Base-by-base conservation (phyloP, 92 coral and sea anemone genomes). In the Virgularia gustaviana region DNA sequence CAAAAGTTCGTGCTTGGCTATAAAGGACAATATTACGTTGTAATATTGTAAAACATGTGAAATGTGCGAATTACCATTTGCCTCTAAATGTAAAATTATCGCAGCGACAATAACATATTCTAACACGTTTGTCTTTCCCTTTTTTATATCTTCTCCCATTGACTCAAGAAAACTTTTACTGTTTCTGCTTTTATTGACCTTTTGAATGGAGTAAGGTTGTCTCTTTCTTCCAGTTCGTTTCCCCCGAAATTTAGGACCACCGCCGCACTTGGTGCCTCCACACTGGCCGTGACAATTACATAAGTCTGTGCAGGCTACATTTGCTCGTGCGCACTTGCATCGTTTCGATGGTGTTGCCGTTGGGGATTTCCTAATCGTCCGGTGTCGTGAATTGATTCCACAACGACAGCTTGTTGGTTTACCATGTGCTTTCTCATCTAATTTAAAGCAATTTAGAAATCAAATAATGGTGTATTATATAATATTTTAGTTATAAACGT, bases 211-310 rank as follows among this genome's bases (percentile, higher is more conserved):
- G 75, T 75, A 72, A 41, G 58, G 80, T 33, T 62, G 58, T 72
- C 80, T 62, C 57, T 47, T 75, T 37, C 80, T 75, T 16, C 37
- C 60, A 38, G 44, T 75, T 39, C 45, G 8, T 39, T 39, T 39
- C 15, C 45, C 45, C 8, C 9, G n/a, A n/a, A n/a, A n/a, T n/a
- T n/a, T n/a, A n/a, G n/a, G n/a, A n/a, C n/a, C n/a, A n/a, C n/a
- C n/a, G 8, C 15, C 15, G 45, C 76, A 44, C 47, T 3, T 61
- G 36, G 58, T 68, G 29, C 74, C 74, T 58, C 75, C 80, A 44
- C 80, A 58, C 75, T 63, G 47, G 2, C 80, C 61, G 3, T 58
- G 80, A 57, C 80, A 75, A 44, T 57, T 75, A 72, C 80, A 75
- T 44, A 30, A 31, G 12, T 75, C 43, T 18, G 72, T 38, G 31